A percentile compares a stretch with the other conserved stretches of the same genome.
Evolutionary conservation across 1,140 invertebrate species (phyloP).

Genomic region (Drosophila ercepeae): DNA sequence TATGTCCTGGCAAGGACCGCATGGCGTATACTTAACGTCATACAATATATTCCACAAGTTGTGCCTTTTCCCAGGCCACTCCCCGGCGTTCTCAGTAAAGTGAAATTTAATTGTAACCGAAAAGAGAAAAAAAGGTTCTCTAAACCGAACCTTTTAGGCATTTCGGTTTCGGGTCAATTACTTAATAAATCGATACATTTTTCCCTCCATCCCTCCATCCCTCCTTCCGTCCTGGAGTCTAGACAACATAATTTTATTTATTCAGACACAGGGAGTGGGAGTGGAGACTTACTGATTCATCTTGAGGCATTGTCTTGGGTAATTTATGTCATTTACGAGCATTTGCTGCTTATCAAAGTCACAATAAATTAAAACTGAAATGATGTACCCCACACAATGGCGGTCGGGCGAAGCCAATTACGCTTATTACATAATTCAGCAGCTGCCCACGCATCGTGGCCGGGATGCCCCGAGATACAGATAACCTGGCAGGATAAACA

Average conservation of each 20-base stretch:
- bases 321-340: conserved; percentile 73
- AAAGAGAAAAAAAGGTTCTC: conserved; percentile 17
- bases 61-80: conserved; percentile 25
- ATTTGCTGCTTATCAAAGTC: conserved; percentile 71
- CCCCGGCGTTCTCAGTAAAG: conserved; percentile 19
- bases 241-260: conserved; percentile 60
- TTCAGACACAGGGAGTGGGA: background rate
- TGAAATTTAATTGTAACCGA: conserved; percentile 61
- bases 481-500: conserved; percentile 56
- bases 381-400: conserved; percentile 22
- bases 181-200: conserved; percentile 51
- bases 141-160: too few species aligned
- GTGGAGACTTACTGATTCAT: conserved; percentile 36
- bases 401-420: conserved; percentile 62
- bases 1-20: conserved; percentile 10
- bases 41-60: conserved; percentile 25
- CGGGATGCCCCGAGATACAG: conserved; percentile 12
- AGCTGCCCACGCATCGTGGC: conserved; percentile 48
- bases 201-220: background rate
- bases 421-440: conserved; percentile 77
- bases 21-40: conserved; percentile 61
- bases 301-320: conserved; percentile 56
- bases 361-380: conserved; percentile 70
- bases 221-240: conserved; percentile 16
- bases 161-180: conserved; percentile 17